A percentile compares a stretch with the other conserved stretches of the same genome.
Conservation (phyloP, 2,797 vertebrate species). For the Taenioides sp. region DNA sequence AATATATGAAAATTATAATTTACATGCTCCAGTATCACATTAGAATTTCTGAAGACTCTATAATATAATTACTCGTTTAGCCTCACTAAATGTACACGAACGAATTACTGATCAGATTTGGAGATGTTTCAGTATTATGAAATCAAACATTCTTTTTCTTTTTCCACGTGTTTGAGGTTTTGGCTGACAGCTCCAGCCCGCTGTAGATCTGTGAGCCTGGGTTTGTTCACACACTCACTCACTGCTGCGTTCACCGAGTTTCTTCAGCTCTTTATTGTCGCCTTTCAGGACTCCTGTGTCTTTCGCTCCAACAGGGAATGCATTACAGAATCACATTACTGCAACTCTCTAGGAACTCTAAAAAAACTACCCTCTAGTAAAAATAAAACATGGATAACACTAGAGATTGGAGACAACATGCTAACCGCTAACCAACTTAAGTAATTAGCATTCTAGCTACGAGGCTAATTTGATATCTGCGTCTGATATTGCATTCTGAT, state of each 20-base stretch:
- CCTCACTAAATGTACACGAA: no score
- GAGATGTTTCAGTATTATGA: neutral
- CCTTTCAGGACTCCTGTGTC: slow-evolving; percentile 42
- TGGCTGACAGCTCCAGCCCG: neutral
- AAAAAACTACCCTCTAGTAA: slow-evolving; percentile 47
- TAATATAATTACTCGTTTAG: no score
- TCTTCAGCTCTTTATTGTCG: slow-evolving; percentile 59
- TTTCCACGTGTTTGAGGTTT: neutral
- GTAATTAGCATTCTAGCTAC: neutral
- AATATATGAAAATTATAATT: no score
- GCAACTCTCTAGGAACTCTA: slow-evolving; percentile 68
- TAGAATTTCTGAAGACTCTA: no score
- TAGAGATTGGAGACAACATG: neutral
- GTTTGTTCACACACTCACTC: slow-evolving; percentile 32
- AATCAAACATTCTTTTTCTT: neutral
- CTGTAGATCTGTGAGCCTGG: neutral
- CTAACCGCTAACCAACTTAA: neutral
- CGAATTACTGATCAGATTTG: neutral
- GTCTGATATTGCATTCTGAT: neutral
- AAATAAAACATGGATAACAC: slow-evolving; percentile 7
- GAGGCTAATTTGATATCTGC: neutral
- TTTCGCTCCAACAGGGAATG: slow-evolving; percentile 62
- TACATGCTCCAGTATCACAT: no score
- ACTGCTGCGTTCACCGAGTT: slow-evolving; percentile 46
- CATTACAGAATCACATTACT: slow-evolving; percentile 72